Evolutionary conservation across 2,888 invertebrate species (phyloP).

Genomic region (Troides aeacus): DNA sequence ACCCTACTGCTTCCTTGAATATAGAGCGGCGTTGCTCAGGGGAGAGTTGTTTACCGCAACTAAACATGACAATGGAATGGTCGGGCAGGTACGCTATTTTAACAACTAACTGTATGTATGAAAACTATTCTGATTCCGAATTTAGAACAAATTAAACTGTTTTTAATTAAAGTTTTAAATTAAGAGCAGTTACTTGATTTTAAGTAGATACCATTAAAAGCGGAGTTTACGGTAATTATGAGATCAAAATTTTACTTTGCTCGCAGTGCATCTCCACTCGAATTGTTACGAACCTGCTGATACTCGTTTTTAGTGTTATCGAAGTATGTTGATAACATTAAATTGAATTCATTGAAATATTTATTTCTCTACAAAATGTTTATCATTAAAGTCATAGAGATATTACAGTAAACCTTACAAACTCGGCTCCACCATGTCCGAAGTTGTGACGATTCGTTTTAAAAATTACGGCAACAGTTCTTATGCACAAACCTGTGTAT

Average conservation of each 20-base stretch:
- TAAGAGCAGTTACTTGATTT: background rate
- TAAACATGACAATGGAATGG: slow-evolving; percentile 43
- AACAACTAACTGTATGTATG: background rate
- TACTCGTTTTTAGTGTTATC: no score
- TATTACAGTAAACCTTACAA: slow-evolving; percentile 35
- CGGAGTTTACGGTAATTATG: no score
- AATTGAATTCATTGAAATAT: no score
- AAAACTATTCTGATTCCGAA: background rate
- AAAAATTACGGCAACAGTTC: slow-evolving; percentile 47
- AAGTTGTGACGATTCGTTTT: slow-evolving; percentile 41
- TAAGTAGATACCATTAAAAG: no score
- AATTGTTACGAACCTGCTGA: no score
- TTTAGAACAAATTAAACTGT: background rate
- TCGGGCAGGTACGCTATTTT: slow-evolving; percentile 35
- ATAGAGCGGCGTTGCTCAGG: slow-evolving; percentile 44
- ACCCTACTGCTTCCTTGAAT: slow-evolving; percentile 31
- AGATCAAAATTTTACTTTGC: no score
- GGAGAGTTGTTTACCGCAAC: slow-evolving; percentile 45
- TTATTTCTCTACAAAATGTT: no score
- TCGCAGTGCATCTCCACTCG: no score
- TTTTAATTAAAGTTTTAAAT: no score
- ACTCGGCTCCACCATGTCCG: slow-evolving; percentile 42
- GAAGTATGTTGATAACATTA: no score
- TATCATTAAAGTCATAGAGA: background rate
- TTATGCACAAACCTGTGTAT: slow-evolving; percentile 42